Base-by-base conservation (phyloP, 2,113 vertebrate species). In the Embiotoca jacksoni region DNA sequence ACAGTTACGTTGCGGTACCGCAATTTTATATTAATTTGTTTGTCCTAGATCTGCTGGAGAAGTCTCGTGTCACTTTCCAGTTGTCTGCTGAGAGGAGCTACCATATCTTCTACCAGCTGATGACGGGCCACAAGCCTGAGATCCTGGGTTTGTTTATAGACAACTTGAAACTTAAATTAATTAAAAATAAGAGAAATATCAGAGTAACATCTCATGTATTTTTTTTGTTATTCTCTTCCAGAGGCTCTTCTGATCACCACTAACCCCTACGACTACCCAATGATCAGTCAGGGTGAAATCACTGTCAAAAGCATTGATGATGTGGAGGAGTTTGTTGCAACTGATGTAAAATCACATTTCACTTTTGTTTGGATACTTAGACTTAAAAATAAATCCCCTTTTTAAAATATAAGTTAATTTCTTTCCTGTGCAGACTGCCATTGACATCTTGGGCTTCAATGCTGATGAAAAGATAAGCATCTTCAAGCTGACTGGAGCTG, bases 401-500 rank as follows among this genome's bases (percentile, higher is more conserved):
- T n/a, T n/a, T n/a, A n/a, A n/a, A n/a, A n/a, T n/a, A n/a, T n/a
- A n/a, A n/a, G n/a, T n/a, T n/a, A n/a, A n/a, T n/a, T n/a, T n/a
- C n/a, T n/a, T n/a, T n/a, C n/a, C n/a, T n/a, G n/a, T n/a, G n/a
- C n/a, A n/a, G n/a, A n/a, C n/a, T n/a, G n/a, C n/a, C n/a, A n/a
- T n/a, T n/a, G n/a, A n/a, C n/a, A n/a, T 36, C 46, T 75, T 94
- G 85, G 94, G 94, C 64, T 97, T 98, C 88, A 95, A 80, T 86
- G 81, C 78, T 0, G 95, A 98, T 0, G 96, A 97, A 82, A 98
- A 98, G 49, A 8, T 90, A 8, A 93, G 82, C 74, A 94, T 95
- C 82, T 97, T 93, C 91, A 97, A 97, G 88, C 92, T 98, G 83
- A 95, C 95, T 55, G 96, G 96, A 85, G 95, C 96, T 85, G 96